Base-by-base conservation (phyloP, 2,113 vertebrate species). In the Xiphorhynchus elegans region DNA sequence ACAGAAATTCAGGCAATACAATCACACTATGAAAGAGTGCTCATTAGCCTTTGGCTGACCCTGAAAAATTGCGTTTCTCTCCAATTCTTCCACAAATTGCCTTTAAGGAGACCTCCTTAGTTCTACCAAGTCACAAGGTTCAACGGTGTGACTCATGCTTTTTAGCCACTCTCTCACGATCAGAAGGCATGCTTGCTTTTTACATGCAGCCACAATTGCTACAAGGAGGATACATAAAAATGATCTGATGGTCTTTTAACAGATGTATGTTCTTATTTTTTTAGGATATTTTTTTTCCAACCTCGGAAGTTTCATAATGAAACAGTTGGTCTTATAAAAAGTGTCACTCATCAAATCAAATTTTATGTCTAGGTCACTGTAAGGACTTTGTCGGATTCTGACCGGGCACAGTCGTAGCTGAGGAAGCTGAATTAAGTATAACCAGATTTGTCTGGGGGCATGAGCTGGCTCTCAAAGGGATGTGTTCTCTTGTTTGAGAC, bases 41-140 rank as follows among this genome's bases (percentile, higher is more conserved):
- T 97, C 96, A 97, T 97, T 97, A 97, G 93, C 96, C 96, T 94
- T 90, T 97, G 96, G 94, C 94, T 97, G 96, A 97, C 96, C 96
- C 94, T 87, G 83, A 83, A 87, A 96, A 96, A 89, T 66, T 89
- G 96, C 5, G 0, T 94, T 95, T 96, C 92, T 95, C 77, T 96
- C 84, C 93, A 95, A 28, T 93, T 89, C 90, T 93, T 95, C 93
- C 82, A 92, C 96, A 96, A 96, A 96, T 93, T 97, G 92, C 91
- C 74, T 95, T 97, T 95, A 96, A 90, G 92, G 70, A 95, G 89
- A 95, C 92, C 82, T 94, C 93, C 90, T 93, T 82, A 87, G 84
- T 89, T 94, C 87, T 93, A 95, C 35, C 88, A 89, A 96, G 94
- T 95, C 96, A 96, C 92, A 95, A 95, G 92, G 59, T 94, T 93